Conservation (phyloP, 2,113 vertebrate genomes). For the Prunella fulvescens region DNA sequence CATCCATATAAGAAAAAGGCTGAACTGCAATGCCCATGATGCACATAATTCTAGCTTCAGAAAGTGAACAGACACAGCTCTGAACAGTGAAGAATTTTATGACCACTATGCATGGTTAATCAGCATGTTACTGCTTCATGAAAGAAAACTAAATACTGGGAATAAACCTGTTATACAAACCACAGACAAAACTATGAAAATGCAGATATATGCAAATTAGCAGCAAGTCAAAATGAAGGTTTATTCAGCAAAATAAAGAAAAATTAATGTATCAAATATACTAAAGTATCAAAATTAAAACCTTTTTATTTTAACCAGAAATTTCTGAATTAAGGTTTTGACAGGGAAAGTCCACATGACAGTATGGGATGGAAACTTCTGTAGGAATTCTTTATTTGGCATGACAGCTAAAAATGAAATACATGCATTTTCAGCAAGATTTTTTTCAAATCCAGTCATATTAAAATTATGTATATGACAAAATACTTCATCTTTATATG, state of each 20-base stretch:
- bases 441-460: not conserved
- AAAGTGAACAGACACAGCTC: not conserved
- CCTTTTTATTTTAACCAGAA: not conserved
- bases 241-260: not conserved
- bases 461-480: not conserved
- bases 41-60: not conserved
- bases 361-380: not conserved
- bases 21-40: not conserved
- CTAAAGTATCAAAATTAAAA: not conserved
- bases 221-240: not conserved
- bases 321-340: not conserved
- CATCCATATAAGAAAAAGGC: not conserved
- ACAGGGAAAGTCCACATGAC: not conserved
- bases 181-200: accelerated
- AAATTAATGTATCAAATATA: not conserved
- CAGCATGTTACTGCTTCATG: not conserved
- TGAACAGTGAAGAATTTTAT: not conserved
- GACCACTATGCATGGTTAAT: not conserved
- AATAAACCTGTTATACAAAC: not conserved
- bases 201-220: not conserved
- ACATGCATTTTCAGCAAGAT: not conserved
- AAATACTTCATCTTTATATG: not conserved
- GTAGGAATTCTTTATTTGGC: not conserved
- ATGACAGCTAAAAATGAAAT: not conserved
- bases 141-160: not conserved